Evolutionary conservation across 2,113 vertebrate genomes (phyloP).

Genomic region (Perca fluviatilis): DNA sequence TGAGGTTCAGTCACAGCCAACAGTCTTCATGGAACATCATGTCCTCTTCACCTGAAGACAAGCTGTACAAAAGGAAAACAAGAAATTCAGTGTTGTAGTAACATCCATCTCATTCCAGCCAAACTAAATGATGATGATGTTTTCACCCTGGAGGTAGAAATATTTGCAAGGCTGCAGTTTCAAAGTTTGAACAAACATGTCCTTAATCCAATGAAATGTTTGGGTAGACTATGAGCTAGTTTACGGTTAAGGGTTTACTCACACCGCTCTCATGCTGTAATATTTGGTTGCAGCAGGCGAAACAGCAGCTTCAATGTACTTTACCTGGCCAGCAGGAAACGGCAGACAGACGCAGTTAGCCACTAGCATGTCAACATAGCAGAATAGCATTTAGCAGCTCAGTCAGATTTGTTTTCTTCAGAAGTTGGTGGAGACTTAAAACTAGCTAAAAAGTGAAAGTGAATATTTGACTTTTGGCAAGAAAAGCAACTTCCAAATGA

Average conservation of each 20-base stretch:
- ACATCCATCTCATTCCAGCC: neutral
- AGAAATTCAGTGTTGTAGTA: neutral
- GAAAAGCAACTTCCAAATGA: neutral
- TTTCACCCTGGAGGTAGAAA: neutral
- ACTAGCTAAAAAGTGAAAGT: neutral
- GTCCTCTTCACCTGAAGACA: conserved; percentile 59
- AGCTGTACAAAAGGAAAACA: conserved; percentile 11
- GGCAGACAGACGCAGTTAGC: neutral
- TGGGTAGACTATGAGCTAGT: neutral
- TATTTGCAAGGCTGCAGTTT: neutral
- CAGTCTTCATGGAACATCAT: conserved; percentile 32
- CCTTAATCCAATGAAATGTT: neutral
- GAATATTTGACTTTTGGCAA: neutral
- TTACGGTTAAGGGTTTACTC: neutral
- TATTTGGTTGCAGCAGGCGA: neutral
- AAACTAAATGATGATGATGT: conserved; percentile 17
- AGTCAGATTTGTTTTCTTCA: neutral
- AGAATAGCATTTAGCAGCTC: neutral
- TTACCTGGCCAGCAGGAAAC: neutral
- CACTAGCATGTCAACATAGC: neutral
- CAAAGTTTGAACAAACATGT: conserved; percentile 11
- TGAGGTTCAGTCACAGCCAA: conserved; percentile 26
- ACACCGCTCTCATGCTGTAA: no score
- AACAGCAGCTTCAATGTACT: neutral
- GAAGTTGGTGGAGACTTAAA: neutral